These are phyloP conservation scores for Pachymerium ferrugineum DNA, from an alignment of 2,888 invertebrate genomes.

Conservation along the genomic window DNA sequence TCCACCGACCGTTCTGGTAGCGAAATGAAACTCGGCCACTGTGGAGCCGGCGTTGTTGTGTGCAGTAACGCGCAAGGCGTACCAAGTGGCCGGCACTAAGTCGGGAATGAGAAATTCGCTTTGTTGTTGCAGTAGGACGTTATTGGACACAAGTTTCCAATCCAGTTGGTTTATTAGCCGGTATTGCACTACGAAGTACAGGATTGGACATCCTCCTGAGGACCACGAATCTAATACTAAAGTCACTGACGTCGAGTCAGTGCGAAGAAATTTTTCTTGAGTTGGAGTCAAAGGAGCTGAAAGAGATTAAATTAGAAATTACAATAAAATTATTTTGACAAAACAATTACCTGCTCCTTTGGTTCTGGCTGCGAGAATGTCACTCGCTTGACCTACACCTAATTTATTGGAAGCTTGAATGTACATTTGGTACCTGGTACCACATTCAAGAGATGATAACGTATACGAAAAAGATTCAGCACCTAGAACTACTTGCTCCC, in stretches of 20 bases:
- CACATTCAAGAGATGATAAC: conserved; percentile 15
- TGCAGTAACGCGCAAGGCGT: conserved; percentile 47
- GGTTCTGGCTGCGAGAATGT: conserved; percentile 12
- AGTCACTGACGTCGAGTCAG: conserved; percentile 77
- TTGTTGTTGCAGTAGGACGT: conserved; percentile 60
- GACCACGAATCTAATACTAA: conserved; percentile 89
- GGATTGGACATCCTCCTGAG: conserved; percentile 91
- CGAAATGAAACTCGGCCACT: conserved; percentile 46
- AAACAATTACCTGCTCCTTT: conserved; percentile 27
- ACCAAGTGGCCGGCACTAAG: conserved; percentile 48
- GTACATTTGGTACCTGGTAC: conserved; percentile 30
- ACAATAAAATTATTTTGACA: not conserved
- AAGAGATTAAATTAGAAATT: conserved; percentile 34
- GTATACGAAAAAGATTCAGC: conserved; percentile 19
- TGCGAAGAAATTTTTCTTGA: conserved; percentile 68
- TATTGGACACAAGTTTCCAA: conserved; percentile 37
- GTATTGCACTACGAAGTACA: conserved; percentile 89
- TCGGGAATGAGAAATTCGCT: conserved; percentile 56
- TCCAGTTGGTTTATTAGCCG: conserved; percentile 56
- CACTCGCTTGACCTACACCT: conserved; percentile 27
- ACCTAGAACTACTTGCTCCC: conserved; percentile 26
- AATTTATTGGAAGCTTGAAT: conserved; percentile 27
- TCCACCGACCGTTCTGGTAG: conserved; percentile 46
- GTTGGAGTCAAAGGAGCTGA: conserved; percentile 64
- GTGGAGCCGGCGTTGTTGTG: conserved; percentile 49